These are phyloP conservation scores for Gorilla gorilla DNA, from an alignment of 2,113 vertebrate genomes.

Conservation along the genomic window DNA sequence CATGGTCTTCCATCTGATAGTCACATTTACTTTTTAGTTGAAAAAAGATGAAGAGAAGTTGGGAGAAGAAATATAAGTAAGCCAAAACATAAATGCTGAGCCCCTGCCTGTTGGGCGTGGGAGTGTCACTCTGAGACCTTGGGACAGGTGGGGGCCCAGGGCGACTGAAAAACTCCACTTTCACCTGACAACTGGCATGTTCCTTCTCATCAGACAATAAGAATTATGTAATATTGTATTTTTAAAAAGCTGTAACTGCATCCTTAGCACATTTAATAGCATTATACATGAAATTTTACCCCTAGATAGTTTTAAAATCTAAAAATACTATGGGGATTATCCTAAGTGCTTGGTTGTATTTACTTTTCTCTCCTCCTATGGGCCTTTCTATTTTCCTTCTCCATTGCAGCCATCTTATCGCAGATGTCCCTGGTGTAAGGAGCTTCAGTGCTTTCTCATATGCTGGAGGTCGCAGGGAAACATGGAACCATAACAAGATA, in stretches of 20 bases:
- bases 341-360: neutral
- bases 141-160: rapidly evolving
- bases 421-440: neutral
- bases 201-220: neutral
- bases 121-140: rapidly evolving
- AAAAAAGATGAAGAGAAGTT: neutral
- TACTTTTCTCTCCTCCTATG: neutral
- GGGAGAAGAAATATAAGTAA: neutral
- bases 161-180: rapidly evolving
- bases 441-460: neutral
- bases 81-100: neutral
- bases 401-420: no score
- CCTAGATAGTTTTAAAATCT: neutral
- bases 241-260: neutral
- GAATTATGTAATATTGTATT: rapidly evolving
- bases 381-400: neutral
- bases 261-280: neutral
- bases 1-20: neutral
- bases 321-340: neutral
- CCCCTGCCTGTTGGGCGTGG: neutral
- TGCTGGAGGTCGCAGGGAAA: neutral
- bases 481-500: rapidly evolving
- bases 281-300: neutral
- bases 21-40: neutral
- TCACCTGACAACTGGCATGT: neutral